A percentile compares a stretch with the other conserved stretches of the same genome.
These are phyloP conservation scores for Hippotragus niger DNA, from an alignment of 2,113 vertebrate species.

Conservation along the genomic window DNA sequence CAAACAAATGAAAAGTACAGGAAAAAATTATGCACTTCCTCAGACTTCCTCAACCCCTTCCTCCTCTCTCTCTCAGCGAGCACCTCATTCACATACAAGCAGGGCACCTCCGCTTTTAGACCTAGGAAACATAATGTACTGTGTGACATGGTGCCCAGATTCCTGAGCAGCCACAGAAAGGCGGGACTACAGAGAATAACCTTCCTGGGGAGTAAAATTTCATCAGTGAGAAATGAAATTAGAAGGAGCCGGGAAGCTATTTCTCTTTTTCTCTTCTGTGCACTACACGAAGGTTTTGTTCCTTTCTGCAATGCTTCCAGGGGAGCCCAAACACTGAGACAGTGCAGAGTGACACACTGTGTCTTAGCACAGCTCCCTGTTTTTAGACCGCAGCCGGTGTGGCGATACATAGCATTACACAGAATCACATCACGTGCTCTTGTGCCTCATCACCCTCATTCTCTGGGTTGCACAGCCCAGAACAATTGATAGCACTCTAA, in stretches of 20 bases:
- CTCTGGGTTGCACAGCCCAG: neutral
- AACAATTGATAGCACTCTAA: neutral
- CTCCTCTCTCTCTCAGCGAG: neutral
- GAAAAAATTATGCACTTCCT: neutral
- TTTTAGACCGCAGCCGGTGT: neutral
- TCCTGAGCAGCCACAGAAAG: neutral
- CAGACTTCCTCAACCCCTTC: neutral
- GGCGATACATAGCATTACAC: neutral
- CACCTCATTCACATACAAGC: neutral
- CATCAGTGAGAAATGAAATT: neutral
- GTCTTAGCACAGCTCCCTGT: neutral
- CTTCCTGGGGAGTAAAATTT: neutral
- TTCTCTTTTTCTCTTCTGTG: neutral
- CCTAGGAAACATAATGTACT: neutral
- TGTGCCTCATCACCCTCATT: neutral
- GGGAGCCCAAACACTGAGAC: neutral
- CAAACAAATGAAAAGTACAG: neutral
- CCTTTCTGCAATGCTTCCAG: neutral
- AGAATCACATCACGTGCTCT: too few species aligned
- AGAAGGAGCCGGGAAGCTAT: neutral
- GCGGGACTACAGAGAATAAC: neutral
- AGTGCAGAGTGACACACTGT: accelerated
- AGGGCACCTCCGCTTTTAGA: neutral
- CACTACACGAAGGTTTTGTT: neutral
- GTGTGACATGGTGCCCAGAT: neutral